phyloP scores from a whole-genome alignment of 2,113 vertebrate genomes.

The Charadrius vociferus region DNA sequence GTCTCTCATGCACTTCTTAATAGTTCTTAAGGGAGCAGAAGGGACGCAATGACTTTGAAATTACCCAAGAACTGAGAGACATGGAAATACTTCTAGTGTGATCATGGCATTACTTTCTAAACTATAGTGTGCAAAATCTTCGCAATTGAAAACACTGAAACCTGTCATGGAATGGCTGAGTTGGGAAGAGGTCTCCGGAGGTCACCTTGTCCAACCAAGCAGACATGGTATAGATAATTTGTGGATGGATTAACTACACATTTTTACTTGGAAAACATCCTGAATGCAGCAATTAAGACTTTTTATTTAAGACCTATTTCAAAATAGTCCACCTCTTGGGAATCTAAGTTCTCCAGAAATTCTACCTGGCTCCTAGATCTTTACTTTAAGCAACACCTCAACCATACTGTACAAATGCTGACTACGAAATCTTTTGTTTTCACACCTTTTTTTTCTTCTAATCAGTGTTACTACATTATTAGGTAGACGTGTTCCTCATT shows the following conservation, averaged over 20 bases:
- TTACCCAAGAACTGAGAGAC: neutral
- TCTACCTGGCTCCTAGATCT: neutral
- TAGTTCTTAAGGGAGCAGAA: neutral
- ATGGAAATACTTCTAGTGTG: neutral
- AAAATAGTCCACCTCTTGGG: neutral
- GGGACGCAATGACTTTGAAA: neutral
- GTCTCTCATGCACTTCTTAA: neutral
- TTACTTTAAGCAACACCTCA: neutral
- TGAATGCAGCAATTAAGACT: neutral
- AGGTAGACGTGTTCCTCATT: neutral
- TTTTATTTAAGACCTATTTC: neutral
- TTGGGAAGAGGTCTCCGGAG: neutral
- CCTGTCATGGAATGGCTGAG: neutral
- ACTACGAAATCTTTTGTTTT: neutral
- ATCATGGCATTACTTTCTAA: neutral
- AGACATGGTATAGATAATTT: neutral
- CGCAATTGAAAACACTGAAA: fast-evolving
- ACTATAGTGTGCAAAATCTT: fast-evolving
- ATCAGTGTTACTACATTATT: neutral
- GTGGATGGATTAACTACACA: neutral
- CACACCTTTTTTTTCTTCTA: neutral
- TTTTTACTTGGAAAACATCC: neutral
- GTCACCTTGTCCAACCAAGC: neutral
- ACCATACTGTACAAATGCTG: neutral
- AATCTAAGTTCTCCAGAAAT: neutral